Evolutionary conservation across 2,888 invertebrate species (phyloP).

Genomic region (Timema cristinae): DNA sequence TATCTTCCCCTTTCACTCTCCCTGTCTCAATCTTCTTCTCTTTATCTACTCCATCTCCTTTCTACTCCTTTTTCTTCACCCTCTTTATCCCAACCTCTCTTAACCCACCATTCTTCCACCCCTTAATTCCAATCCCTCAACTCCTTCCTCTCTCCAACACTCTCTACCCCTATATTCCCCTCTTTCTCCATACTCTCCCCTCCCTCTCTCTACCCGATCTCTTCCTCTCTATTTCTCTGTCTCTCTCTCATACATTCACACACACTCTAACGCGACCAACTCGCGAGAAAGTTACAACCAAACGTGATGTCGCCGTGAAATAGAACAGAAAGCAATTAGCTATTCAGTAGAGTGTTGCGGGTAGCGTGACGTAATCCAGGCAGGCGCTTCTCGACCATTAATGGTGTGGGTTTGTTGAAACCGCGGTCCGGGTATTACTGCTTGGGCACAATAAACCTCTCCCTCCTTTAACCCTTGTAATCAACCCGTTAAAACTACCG

Average conservation of each 20-base stretch:
- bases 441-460: no score
- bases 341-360: no score
- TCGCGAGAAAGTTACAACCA: no score
- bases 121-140: not conserved
- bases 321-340: no score
- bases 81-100: not conserved
- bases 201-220: not conserved
- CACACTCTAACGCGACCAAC: not conserved
- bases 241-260: not conserved
- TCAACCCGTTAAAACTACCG: no score
- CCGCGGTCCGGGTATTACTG: no score
- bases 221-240: not conserved
- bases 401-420: no score
- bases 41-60: not conserved
- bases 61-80: not conserved
- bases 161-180: not conserved
- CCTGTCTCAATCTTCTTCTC: not conserved
- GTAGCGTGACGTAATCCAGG: no score
- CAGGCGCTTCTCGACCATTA: no score
- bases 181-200: not conserved
- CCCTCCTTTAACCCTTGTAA: no score
- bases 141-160: not conserved
- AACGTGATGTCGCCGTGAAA: no score
- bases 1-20: not conserved
- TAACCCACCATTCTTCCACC: not conserved